phyloP scores from a whole-genome alignment of 1,140 invertebrate species.

The Cydia splendana region DNA sequence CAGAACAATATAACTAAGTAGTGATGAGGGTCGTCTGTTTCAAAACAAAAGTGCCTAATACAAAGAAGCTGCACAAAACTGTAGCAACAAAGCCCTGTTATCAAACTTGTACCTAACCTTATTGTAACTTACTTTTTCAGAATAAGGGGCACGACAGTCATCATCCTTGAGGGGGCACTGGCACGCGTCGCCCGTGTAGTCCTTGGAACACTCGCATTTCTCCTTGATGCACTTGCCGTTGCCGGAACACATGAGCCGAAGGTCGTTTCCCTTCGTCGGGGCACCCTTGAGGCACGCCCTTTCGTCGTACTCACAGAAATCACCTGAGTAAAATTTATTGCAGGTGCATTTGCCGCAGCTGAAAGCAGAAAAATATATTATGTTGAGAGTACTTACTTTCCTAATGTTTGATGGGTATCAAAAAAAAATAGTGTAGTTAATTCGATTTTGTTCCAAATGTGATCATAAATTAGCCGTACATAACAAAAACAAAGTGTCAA shows the following conservation, averaged over 20 bases:
- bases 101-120: no score
- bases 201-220: conserved; percentile 81
- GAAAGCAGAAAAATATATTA: background rate
- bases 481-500: no score
- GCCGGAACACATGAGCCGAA: conserved; percentile 82
- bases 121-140: conserved; percentile 53
- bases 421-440: no score
- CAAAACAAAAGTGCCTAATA: no score
- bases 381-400: background rate
- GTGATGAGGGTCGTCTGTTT: no score
- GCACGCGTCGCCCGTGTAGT: conserved; percentile 84
- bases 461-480: no score
- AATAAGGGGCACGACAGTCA: conserved; percentile 81
- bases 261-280: conserved; percentile 71
- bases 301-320: background rate
- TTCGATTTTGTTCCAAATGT: no score
- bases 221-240: conserved; percentile 84
- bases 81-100: no score
- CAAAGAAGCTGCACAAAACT: no score
- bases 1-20: no score
- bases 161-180: conserved; percentile 83
- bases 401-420: no score
- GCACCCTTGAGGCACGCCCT: background rate
- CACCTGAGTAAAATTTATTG: background rate
- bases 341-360: conserved; percentile 15